These are phyloP conservation scores for Athripsodes cinereus DNA, from an alignment of 2,888 invertebrate genomes.

Conservation along the genomic window DNA sequence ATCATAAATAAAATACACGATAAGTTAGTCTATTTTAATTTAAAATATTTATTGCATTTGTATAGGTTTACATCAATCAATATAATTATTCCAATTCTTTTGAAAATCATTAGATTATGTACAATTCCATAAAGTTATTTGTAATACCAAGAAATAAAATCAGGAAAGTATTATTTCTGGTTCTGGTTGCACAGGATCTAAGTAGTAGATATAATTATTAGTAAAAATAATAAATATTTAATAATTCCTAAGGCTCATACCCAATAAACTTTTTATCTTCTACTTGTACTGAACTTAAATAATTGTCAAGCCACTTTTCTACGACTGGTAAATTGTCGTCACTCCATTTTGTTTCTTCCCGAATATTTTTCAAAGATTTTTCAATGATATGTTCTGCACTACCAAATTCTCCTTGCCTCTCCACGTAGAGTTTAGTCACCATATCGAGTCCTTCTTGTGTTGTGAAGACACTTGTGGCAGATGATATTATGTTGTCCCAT, in stretches of 20 bases:
- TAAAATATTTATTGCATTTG: too few species aligned
- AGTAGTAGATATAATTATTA: too few species aligned
- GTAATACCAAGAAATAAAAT: too few species aligned
- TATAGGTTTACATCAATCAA: too few species aligned
- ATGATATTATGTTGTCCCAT: slow-evolving; percentile 70
- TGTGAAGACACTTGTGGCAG: slow-evolving; percentile 69
- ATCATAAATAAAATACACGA: too few species aligned
- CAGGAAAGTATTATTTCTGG: too few species aligned
- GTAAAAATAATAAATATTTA: too few species aligned
- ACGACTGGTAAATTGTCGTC: slow-evolving; percentile 69
- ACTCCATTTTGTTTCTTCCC: slow-evolving; percentile 72
- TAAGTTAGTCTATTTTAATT: too few species aligned
- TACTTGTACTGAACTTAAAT: slow-evolving; percentile 36
- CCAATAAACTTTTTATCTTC: slow-evolving; percentile 34
- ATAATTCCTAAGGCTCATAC: slow-evolving; percentile 21
- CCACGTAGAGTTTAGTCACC: slow-evolving; percentile 59
- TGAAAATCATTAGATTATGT: too few species aligned
- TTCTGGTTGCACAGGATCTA: too few species aligned
- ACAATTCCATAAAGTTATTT: too few species aligned
- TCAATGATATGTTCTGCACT: slow-evolving; percentile 68
- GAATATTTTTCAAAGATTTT: slow-evolving; percentile 65
- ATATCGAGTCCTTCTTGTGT: slow-evolving; percentile 67
- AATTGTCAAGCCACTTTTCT: slow-evolving; percentile 62
- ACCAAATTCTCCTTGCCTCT: slow-evolving; percentile 61
- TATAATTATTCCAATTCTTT: too few species aligned